Conservation (phyloP, 2,888 invertebrate species). For the Cheilosia grossa region DNA sequence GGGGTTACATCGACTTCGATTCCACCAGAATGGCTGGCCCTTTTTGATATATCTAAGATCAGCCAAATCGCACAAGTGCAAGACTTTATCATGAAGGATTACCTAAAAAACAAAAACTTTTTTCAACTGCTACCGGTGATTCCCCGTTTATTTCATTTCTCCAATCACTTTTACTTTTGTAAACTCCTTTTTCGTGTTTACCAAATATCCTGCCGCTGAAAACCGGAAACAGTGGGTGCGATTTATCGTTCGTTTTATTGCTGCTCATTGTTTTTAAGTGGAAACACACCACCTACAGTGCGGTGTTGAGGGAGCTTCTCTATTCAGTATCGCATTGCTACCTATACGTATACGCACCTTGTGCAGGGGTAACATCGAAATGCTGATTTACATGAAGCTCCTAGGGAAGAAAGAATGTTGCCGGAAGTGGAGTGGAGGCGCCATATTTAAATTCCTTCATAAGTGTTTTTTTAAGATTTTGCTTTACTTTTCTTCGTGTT, state of each 20-base stretch:
- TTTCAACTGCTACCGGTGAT: background rate
- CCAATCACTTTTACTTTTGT: conserved; percentile 60
- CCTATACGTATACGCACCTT: conserved; percentile 33
- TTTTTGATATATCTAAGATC: conserved; percentile 23
- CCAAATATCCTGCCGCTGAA: conserved; percentile 37
- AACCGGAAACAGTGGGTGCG: conserved; percentile 52
- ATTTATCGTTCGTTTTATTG: conserved; percentile 71
- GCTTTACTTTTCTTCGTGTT: conserved; percentile 19
- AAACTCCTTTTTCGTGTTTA: conserved; percentile 55
- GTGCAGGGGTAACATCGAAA: conserved; percentile 28
- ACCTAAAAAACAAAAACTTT: conserved; percentile 1
- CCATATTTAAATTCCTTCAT: conserved; percentile 70
- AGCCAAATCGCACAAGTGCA: conserved; percentile 6
- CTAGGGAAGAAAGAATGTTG: conserved; percentile 3
- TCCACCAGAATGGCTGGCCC: conserved; percentile 1
- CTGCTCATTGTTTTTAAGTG: conserved; percentile 64
- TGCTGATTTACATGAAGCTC: conserved; percentile 45
- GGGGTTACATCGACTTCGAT: background rate
- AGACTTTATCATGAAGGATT: conserved; percentile 35
- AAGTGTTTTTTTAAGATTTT: conserved; percentile 68
- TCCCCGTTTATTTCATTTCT: conserved; percentile 43
- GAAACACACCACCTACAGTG: conserved; percentile 44
- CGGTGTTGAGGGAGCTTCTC: conserved; percentile 22
- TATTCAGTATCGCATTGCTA: conserved; percentile 1
- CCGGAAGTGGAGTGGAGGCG: background rate